Conservation (phyloP, 1,140 invertebrate species). For the Drosophila nebulosa region DNA sequence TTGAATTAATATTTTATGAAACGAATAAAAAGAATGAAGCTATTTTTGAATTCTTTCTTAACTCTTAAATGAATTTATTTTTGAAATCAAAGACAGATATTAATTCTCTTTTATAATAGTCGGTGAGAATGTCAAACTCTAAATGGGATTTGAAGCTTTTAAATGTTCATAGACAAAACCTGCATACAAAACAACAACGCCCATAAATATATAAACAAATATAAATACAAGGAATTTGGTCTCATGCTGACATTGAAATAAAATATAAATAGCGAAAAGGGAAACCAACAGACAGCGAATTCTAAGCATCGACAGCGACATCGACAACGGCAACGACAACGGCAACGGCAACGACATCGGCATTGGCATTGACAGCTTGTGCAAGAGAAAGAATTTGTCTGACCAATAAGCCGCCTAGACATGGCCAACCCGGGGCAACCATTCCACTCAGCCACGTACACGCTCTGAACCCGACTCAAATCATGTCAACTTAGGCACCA, state of each 20-base stretch:
- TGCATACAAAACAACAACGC: background rate
- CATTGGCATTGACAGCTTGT: background rate
- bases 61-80: no score
- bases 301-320: background rate
- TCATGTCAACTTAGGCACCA: slow-evolving; percentile 19
- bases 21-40: no score
- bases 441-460: background rate
- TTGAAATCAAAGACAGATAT: no score
- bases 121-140: background rate
- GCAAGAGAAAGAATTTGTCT: slow-evolving; percentile 7
- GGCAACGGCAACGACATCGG: no score
- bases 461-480: slow-evolving; percentile 6
- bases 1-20: no score
- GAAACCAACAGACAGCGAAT: slow-evolving; percentile 7
- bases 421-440: background rate
- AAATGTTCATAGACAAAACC: slow-evolving; percentile 5
- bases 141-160: slow-evolving; percentile 22
- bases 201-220: background rate
- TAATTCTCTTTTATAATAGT: no score
- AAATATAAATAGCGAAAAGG: background rate
- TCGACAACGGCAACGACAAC: no score
- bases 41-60: no score
- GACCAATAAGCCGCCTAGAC: slow-evolving; percentile 14
- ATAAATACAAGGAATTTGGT: background rate
- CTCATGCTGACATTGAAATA: slow-evolving; percentile 10